phyloP scores from a whole-genome alignment of 2,888 invertebrate species.

The Steinernema hermaphroditum region DNA sequence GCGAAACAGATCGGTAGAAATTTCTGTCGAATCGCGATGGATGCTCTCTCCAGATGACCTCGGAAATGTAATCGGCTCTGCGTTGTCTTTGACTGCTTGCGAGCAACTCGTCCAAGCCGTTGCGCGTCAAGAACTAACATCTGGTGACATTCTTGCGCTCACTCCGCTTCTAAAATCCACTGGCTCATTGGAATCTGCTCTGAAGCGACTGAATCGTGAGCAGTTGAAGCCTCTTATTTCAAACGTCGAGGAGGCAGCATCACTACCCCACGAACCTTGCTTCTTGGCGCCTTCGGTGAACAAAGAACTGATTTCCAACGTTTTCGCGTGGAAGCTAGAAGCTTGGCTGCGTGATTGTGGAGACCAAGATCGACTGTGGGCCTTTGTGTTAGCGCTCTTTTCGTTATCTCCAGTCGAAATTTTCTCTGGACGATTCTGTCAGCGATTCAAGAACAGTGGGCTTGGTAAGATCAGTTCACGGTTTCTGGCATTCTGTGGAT shows the following conservation, averaged over 20 bases:
- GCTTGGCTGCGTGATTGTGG: background rate
- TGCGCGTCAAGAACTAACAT: background rate
- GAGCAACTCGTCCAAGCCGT: background rate
- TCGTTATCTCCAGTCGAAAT: background rate
- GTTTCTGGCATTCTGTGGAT: background rate
- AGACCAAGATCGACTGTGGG: background rate
- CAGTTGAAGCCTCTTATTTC: background rate
- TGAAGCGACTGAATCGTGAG: background rate
- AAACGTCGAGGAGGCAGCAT: background rate
- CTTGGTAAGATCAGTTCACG: background rate
- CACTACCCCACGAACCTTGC: background rate
- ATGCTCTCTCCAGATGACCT: background rate
- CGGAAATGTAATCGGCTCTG: background rate
- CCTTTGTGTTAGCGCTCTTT: background rate
- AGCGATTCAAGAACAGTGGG: no score
- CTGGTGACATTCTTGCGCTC: background rate
- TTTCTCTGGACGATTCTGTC: background rate
- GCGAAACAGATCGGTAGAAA: slow-evolving; percentile 95
- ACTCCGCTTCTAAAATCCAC: background rate
- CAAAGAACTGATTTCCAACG: background rate
- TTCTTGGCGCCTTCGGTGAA: background rate
- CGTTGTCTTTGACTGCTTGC: background rate
- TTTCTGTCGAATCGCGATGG: slow-evolving; percentile 71
- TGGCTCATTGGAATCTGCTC: background rate
- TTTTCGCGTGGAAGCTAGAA: background rate